Base-by-base conservation (phyloP, 37 sponge, comb jelly and placozoan genomes). In the Axinella damicornis region DNA sequence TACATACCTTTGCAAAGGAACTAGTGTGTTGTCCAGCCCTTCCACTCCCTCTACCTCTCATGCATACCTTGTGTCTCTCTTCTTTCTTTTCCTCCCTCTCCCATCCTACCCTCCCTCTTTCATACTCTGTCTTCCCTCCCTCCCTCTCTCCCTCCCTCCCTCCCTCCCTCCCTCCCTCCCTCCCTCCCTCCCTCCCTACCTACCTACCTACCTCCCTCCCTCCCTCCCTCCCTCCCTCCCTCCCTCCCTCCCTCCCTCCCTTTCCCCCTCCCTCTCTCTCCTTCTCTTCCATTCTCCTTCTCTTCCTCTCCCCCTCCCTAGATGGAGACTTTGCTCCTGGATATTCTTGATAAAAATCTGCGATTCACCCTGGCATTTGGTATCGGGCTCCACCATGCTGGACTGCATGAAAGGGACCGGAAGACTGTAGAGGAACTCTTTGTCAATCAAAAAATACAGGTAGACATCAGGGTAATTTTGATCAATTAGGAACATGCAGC, bases 361-460 rank as follows among this genome's bases (percentile, higher is more conserved):
- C 76, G 72, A 35, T 93, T 89, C 68, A 89, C 94, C 22, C 94
- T 98, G 1, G 88, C 86, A 28, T 96, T 98, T 82, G 99, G 99
- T 4, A 92, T 98, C 16, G 99, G 97, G 1, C 86, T 98, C 30
- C 99, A 98, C 61, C 99, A 98, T 61, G 99, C 99, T 58, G 99
- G 99, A 19, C 89, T 98, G 33, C 92, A 93, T 19, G 97, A 98
- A 80, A 75, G 72, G n/a, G 99, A 98, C 77, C 81, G 99, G 62
- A 95, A 88, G 53, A 17, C 88, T 2, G 92, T 93, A 5, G 99
- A 98, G 64, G 77, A 90, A 81, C 87, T 98, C 36, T 98, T 98
- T 83, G 93, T 95, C 32, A 83, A 95, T 59, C 93, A 94, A 73
- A 96, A 94, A 75, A 98, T 98, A 60, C 95, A 95, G 89, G 95